Evolutionary conservation across 2,888 invertebrate genomes (phyloP).

Genomic region (Trichogramma dendrolimi): DNA sequence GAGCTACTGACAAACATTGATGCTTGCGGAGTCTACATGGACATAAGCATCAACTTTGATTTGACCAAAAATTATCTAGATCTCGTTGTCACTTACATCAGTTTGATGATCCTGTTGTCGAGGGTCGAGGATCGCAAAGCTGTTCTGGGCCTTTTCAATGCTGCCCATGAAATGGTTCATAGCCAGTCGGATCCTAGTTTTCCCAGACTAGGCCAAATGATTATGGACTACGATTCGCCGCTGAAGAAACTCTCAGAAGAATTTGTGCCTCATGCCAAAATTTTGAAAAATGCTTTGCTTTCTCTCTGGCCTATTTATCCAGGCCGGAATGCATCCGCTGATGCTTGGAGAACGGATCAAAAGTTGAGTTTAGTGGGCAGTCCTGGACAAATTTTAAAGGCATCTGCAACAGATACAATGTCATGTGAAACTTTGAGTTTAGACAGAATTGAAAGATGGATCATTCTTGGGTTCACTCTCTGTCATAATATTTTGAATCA

Average conservation of each 20-base stretch:
- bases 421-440: conserved; percentile 96
- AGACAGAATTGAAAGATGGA: conserved; percentile 94
- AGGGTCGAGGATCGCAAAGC: conserved; percentile 97
- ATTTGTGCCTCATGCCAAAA: conserved; percentile 88
- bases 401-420: conserved; percentile 91
- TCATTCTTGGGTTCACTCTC: conserved; percentile 88
- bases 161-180: conserved; percentile 94
- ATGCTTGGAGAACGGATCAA: conserved; percentile 90
- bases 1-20: conserved; percentile 93
- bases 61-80: conserved; percentile 93
- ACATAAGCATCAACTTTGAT: conserved; percentile 94
- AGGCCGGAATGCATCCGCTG: conserved; percentile 85
- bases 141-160: conserved; percentile 93
- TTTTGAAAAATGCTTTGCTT: conserved; percentile 78
- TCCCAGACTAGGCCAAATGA: conserved; percentile 94
- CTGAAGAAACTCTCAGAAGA: conserved; percentile 94
- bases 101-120: conserved; percentile 95
- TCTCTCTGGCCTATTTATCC: conserved; percentile 86
- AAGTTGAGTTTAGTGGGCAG: conserved; percentile 90
- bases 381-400: conserved; percentile 89
- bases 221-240: conserved; percentile 95
- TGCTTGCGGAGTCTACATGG: conserved; percentile 89
- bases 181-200: conserved; percentile 86
- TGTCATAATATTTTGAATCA: conserved; percentile 83
- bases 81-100: conserved; percentile 87